phyloP scores from a whole-genome alignment of 1,140 invertebrate species.

The Drosophila lini region DNA sequence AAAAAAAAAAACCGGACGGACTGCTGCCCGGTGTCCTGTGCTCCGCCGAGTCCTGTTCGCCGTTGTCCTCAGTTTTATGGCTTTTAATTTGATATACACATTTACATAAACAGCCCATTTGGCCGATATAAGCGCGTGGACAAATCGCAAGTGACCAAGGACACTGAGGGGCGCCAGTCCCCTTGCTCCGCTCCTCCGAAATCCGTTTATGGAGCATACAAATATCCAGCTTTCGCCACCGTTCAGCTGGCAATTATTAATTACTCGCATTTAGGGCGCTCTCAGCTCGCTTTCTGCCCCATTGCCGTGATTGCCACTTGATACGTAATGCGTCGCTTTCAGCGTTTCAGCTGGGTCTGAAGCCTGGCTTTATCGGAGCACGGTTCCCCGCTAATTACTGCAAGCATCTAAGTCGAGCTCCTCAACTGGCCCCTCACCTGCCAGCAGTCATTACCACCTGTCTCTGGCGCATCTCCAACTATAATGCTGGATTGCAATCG shows the following conservation, averaged over 20 bases:
- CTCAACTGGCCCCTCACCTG: background rate
- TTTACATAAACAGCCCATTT: constrained; percentile 80
- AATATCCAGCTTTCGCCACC: constrained; percentile 16
- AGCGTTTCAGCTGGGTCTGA: constrained; percentile 20
- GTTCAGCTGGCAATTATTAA: constrained; percentile 47
- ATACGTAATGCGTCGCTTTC: constrained; percentile 41
- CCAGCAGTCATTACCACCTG: constrained; percentile 32
- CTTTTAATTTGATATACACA: constrained; percentile 76
- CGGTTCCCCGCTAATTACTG: constrained; percentile 66
- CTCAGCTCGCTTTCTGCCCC: constrained; percentile 32
- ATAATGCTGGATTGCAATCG: constrained; percentile 51
- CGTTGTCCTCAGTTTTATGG: constrained; percentile 60
- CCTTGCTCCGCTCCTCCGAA: background rate
- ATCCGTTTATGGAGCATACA: constrained; percentile 17
- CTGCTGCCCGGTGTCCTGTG: constrained; percentile 2
- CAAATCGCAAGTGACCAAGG: constrained; percentile 54
- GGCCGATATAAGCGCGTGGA: constrained; percentile 59
- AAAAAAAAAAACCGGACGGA: constrained; percentile 30
- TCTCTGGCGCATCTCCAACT: constrained; percentile 36
- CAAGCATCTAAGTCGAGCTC: constrained; percentile 40
- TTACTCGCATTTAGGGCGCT: constrained; percentile 39
- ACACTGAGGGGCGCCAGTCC: background rate
- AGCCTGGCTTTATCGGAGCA: constrained; percentile 47
- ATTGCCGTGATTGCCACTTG: constrained; percentile 50
- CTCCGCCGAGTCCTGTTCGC: constrained; percentile 10